Evolutionary conservation across 2,888 invertebrate species (phyloP), one percentile per base, ranked within the genome.

Genomic region (Drosophila buzzatii): DNA sequence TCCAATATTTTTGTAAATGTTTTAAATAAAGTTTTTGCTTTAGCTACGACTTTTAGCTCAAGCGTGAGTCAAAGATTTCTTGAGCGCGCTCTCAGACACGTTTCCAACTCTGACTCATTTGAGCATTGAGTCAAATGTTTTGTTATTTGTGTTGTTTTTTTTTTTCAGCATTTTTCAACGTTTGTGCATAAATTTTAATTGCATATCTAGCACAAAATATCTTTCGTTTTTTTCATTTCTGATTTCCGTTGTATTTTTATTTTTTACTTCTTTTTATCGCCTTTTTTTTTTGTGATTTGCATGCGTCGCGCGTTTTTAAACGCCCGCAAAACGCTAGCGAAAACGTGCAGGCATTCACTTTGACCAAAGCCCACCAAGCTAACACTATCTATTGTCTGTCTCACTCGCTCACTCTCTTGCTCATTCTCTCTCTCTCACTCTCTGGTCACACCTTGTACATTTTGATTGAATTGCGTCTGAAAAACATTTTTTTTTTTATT

Each of bases 281-380:
- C 18, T n/a, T 16, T n/a, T 16, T 44, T 66, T 18, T 20, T 20
- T 20, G 53, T 55, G 42, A 47, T 72, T 72, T 72, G 65, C 57
- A 61, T 73, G 71, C 72, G 71, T 52, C 47, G 62, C 67, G 78
- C 76, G 76, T 71, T 72, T 78, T 68, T 57, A 78, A 78, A 80
- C 81, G 76, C 81, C 35, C 65, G 52, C 70, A 67, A 77, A 70
- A 42, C 76, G 76, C 76, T 33, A 18, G 58, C 52, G 2, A 47
- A 45, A 53, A 82, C 82, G 88, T 82, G 82, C 75, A 66, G 88
- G 88, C 75, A 82, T 87, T 70, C 61, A n/a, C 67, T 63, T 81
- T 79, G 76, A 66, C 74, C 76, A 72, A 59, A 49, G 59, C 47
- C 16, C 16, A 37, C 47, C 16, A 10, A 37, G 35, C 45, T 27